phyloP scores from a whole-genome alignment of 2,113 vertebrate genomes.

The Tichodroma muraria region DNA sequence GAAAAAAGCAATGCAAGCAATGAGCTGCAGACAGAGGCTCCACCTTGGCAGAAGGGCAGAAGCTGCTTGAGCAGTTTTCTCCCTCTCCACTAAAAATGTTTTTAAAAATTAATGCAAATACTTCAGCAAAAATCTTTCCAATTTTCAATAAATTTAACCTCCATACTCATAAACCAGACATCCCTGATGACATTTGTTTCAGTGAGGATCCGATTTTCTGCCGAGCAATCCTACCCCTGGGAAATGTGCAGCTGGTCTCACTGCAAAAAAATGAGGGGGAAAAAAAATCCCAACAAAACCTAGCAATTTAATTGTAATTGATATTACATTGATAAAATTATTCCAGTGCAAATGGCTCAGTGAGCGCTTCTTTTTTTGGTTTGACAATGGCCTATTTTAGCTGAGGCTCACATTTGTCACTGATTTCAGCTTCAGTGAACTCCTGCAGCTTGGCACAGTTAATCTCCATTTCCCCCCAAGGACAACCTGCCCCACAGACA shows the following conservation, averaged over 20 bases:
- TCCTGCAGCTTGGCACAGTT: neutral
- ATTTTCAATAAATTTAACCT: neutral
- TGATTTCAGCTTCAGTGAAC: neutral
- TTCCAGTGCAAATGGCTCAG: neutral
- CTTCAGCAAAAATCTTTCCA: neutral
- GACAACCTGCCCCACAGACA: neutral
- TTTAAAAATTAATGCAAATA: neutral
- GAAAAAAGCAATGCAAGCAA: neutral
- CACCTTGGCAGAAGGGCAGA: fast-evolving
- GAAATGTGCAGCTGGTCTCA: neutral
- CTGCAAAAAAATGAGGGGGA: neutral
- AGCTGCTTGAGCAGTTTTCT: neutral
- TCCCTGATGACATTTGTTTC: neutral
- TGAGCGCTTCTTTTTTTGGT: neutral
- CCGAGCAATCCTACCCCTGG: neutral
- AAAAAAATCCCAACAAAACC: neutral
- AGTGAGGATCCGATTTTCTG: neutral
- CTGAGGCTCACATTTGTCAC: neutral
- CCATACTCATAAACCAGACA: neutral
- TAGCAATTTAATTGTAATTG: neutral
- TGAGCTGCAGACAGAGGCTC: neutral
- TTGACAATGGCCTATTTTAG: neutral
- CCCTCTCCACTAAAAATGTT: neutral
- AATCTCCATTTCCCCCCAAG: neutral
- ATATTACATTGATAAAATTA: neutral